Base-by-base conservation (phyloP, 2,113 vertebrate species). In the Leuciscus idus region DNA sequence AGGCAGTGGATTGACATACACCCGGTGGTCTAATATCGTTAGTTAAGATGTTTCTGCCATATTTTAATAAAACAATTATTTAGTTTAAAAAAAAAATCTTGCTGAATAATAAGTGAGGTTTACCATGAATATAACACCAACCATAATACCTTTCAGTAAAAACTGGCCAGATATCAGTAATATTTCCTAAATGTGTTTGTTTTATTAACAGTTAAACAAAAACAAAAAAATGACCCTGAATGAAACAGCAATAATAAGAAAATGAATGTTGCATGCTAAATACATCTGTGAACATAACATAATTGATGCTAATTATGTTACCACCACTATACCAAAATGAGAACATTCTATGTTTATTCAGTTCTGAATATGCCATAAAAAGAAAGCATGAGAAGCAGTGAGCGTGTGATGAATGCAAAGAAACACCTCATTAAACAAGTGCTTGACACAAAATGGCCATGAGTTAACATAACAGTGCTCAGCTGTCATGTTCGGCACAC, bases 391-490 rank as follows among this genome's bases (percentile, higher is more conserved):
- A 28, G 28, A 36, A 76, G 64, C 72, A 19, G 75, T 73, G 64
- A 46, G 21, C 3, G 17, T 59, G 23, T 70, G 26, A 76, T 62
- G 36, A 79, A 84, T 6, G 43, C 59, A 70, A 57, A 83, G 46
- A n/a, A 23, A 80, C 66, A 26, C 39, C 2, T 78, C 78, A 70
- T 86, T 86, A n/a, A 83, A 74, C 70, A 12, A 86, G 85, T 75
- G 57, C 30, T 83, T 75, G 59, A 86, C 70, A 86, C 23, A 84
- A 75, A 70, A 70, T 86, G 39, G 55, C 70, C 77, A 84, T 74
- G 74, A 80, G 55, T 66, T 57, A 79, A 72, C 80, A 82, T 48
- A 68, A 82, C 81, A 59, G 64, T 39, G 50, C 50, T 84, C 66
- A 57, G 82, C 50, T 30, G 52, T 88, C 85, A 86, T 75, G 64